Percentiles rank a stretch among this genome's conserved stretches.
These are phyloP conservation scores for Hylaeus anthracinus DNA, from an alignment of 1,140 invertebrate genomes.

Conservation along the genomic window DNA sequence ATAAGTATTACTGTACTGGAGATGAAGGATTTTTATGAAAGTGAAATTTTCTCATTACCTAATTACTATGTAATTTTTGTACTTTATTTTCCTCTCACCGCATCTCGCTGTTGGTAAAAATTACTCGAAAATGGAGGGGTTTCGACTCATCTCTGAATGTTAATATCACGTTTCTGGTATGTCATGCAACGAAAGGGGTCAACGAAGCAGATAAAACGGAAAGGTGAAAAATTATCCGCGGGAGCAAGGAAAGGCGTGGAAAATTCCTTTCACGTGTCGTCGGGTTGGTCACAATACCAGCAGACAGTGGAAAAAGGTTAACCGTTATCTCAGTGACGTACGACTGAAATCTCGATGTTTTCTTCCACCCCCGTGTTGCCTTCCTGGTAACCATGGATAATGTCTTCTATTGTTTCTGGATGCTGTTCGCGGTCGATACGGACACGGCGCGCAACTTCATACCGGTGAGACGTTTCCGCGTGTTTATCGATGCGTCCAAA, in stretches of 20 bases:
- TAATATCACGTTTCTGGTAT: background rate
- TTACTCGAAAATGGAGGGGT: no score
- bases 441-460: background rate
- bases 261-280: slow-evolving; percentile 3
- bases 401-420: slow-evolving; percentile 25
- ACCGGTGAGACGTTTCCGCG: background rate
- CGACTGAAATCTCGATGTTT: background rate
- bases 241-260: background rate
- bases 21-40: no score
- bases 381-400: slow-evolving; percentile 9
- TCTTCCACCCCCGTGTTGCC: background rate
- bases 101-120: no score
- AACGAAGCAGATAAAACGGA: background rate
- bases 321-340: slow-evolving; percentile 18
- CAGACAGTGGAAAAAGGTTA: background rate
- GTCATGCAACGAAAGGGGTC: background rate
- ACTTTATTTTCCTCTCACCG: no score
- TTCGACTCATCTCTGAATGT: background rate
- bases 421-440: slow-evolving; percentile 17
- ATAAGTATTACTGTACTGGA: no score
- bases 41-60: no score
- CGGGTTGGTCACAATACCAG: background rate
- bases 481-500: background rate
- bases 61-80: no score
- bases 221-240: background rate